phyloP scores from a whole-genome alignment of 2,888 invertebrate genomes.

The Helleia helle region DNA sequence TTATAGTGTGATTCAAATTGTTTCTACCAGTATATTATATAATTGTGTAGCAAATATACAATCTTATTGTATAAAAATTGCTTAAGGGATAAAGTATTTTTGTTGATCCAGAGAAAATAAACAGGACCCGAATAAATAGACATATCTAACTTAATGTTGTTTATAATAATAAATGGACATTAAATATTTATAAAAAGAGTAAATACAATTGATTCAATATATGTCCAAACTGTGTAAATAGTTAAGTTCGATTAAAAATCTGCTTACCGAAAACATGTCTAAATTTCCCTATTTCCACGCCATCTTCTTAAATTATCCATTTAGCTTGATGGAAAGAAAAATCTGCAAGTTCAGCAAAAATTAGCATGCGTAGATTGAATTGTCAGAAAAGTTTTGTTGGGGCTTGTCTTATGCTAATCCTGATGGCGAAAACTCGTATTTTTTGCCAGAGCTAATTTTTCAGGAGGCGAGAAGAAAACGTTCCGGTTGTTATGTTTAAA shows the following conservation, averaged over 20 bases:
- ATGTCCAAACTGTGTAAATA: no score
- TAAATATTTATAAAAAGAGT: no score
- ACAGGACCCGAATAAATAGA: no score
- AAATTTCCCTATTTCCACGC: conserved; percentile 11
- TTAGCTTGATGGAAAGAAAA: conserved; percentile 18
- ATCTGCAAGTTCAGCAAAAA: conserved; percentile 20
- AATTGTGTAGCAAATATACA: no score
- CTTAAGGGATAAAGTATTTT: no score
- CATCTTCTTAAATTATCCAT: conserved; percentile 15
- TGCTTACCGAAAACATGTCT: background rate
- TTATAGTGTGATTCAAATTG: no score
- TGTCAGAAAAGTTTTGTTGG: conserved; percentile 27
- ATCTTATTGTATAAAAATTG: no score
- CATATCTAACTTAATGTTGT: no score
- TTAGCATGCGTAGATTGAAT: conserved; percentile 37
- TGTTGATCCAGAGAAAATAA: no score
- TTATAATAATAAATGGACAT: no score
- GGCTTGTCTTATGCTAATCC: conserved; percentile 27
- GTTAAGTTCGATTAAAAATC: conserved; percentile 3
- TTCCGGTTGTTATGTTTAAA: background rate
- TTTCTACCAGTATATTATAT: no score
- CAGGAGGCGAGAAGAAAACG: conserved; percentile 5
- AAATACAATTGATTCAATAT: no score
- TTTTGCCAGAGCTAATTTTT: conserved; percentile 8
- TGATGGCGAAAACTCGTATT: conserved; percentile 20